Evolutionary conservation across 2,888 invertebrate genomes (phyloP).

Genomic region (Mongoloraphidia duomilia): DNA sequence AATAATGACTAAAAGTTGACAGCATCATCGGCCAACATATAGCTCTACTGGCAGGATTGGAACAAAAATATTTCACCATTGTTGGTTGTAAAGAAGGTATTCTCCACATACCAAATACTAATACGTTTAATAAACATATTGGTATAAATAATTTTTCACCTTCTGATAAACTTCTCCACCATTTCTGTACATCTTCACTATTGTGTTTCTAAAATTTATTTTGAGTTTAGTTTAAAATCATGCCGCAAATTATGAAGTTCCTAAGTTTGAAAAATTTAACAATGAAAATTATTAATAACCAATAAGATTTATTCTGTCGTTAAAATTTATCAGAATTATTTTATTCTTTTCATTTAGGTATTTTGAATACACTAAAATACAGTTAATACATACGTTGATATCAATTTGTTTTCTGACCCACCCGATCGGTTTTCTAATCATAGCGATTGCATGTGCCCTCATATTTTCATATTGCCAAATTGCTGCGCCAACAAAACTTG

Average conservation of each 20-base stretch:
- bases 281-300: too few species aligned
- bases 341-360: too few species aligned
- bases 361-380: neutral
- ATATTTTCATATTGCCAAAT: conserved; percentile 79
- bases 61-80: conserved; percentile 77
- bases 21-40: conserved; percentile 80
- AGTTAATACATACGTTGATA: conserved; percentile 1
- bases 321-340: too few species aligned
- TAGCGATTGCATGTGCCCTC: conserved; percentile 37
- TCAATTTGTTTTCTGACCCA: conserved; percentile 32
- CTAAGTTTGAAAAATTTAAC: too few species aligned
- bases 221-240: neutral
- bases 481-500: conserved; percentile 58
- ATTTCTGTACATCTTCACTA: conserved; percentile 30
- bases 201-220: neutral
- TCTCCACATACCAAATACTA: conserved; percentile 74
- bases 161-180: conserved; percentile 59
- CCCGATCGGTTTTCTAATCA: conserved; percentile 35
- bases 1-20: conserved; percentile 91
- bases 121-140: conserved; percentile 59
- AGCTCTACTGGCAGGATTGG: conserved; percentile 60
- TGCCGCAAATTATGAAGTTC: too few species aligned
- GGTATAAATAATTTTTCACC: conserved; percentile 69
- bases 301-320: too few species aligned
- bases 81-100: conserved; percentile 50